Conservation (phyloP, 1,140 invertebrate genomes). For the Diploscapter pachys region DNA sequence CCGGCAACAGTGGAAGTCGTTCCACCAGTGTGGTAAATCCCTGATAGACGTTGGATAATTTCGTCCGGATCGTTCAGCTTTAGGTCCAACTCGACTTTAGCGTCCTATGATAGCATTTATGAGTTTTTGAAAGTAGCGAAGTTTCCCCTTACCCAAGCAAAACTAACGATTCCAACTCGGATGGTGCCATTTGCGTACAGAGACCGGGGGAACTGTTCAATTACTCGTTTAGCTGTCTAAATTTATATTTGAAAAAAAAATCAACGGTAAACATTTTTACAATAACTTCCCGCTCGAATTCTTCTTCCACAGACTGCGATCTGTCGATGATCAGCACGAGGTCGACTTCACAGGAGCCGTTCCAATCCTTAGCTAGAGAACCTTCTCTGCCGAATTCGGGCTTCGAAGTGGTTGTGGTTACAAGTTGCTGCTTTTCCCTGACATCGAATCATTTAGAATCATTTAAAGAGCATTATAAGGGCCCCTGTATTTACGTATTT, state of each 20-base stretch:
- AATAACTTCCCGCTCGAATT: constrained; percentile 26
- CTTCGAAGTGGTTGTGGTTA: too few relatives aligned
- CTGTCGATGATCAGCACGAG: constrained; percentile 33
- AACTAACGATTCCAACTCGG: constrained; percentile 24
- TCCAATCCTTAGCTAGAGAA: too few relatives aligned
- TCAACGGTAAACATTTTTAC: not conserved
- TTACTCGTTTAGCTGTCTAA: constrained; percentile 18
- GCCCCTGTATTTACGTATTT: too few relatives aligned
- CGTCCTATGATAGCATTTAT: constrained; percentile 8
- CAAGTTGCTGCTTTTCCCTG: too few relatives aligned
- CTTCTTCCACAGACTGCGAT: constrained; percentile 26
- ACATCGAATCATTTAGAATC: too few relatives aligned
- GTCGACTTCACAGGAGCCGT: constrained; percentile 23
- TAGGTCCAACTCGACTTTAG: not conserved
- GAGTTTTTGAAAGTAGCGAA: not conserved
- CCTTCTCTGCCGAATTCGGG: too few relatives aligned
- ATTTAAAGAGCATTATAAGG: too few relatives aligned
- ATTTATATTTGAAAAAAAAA: not conserved
- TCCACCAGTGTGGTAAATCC: constrained; percentile 34
- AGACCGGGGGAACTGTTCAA: constrained; percentile 4
- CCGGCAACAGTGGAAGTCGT: constrained; percentile 33
- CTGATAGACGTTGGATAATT: constrained; percentile 9
- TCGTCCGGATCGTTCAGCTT: constrained; percentile 10
- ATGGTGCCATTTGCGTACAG: constrained; percentile 19
- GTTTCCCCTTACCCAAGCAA: not conserved